Evolutionary conservation across 1,140 invertebrate species (phyloP), one percentile per base, ranked within the genome.

Genomic region (Galendromus occidentalis): DNA sequence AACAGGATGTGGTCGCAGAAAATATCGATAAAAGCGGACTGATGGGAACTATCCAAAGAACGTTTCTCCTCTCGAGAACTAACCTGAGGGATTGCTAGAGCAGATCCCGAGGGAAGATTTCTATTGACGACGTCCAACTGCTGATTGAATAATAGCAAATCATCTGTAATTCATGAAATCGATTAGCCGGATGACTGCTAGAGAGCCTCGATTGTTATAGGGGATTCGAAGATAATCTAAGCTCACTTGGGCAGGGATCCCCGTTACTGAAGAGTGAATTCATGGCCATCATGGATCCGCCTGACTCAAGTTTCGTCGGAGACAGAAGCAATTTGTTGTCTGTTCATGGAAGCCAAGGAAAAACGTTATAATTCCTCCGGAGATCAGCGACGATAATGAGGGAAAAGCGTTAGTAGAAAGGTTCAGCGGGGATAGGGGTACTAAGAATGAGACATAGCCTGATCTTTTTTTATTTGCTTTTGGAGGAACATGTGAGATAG

Each of bases 141-240:
- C 51, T 59, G 51, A 59, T 59, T 59, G 51, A 59, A 59, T 22
- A 59, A 22, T 1, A 59, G 51, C 1, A 59, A 22, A 33, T 59
- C 51, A 25, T 22, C 51, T 59, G 51, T 14, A 17, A 22, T 17
- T 17, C 17, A 14, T 59, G 2, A 6, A 25, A 22, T 59, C 14
- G 14, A 22, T 20, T 14, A 59, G 22, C 14, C 4, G 7, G 4
- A 47, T 20, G 14, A 47, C 7, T 14, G n/a, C 42, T 44, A 44
- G n/a, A n/a, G n/a, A n/a, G n/a, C n/a, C n/a, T n/a, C n/a, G n/a
- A 9, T 9, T 39, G 4, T 9, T 39, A 39, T 39, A 39, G 9
- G 33, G 9, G 33, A 6, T 39, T 39, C 33, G 33, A 39, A 39
- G 33, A 39, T 9, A 39, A n/a, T n/a, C n/a, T n/a, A 39, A 39